Evolutionary conservation across 1,140 invertebrate genomes (phyloP).

Genomic region (Lineus longissimus): DNA sequence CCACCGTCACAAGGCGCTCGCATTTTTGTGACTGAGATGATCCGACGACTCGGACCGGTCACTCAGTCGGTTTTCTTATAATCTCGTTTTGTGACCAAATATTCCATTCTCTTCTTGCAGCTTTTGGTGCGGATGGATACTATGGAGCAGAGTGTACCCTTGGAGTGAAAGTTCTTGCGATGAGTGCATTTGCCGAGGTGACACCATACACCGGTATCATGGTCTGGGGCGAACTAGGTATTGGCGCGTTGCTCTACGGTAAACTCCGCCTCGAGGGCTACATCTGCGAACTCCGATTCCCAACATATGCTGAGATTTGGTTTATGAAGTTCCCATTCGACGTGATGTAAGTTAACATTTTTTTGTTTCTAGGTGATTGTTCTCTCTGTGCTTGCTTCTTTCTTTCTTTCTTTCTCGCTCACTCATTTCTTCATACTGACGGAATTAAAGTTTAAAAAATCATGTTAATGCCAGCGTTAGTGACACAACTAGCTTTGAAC

Average conservation of each 20-base stretch:
- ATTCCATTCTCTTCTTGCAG: slow-evolving; percentile 17
- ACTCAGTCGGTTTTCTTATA: too few species aligned
- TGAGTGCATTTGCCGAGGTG: slow-evolving; percentile 16
- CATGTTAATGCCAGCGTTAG: too few species aligned
- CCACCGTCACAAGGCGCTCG: too few species aligned
- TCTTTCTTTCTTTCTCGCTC: too few species aligned
- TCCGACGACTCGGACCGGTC: too few species aligned
- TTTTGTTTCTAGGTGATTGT: too few species aligned
- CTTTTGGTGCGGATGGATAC: slow-evolving; percentile 28
- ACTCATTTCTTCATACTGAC: too few species aligned
- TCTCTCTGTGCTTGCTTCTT: too few species aligned
- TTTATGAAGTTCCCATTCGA: slow-evolving; percentile 33
- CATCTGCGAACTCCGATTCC: slow-evolving; percentile 26
- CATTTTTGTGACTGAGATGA: too few species aligned
- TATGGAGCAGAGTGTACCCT: slow-evolving; percentile 27
- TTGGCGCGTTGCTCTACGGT: slow-evolving; percentile 23
- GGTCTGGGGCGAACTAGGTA: slow-evolving; percentile 18
- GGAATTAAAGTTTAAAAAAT: too few species aligned
- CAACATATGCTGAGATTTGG: slow-evolving; percentile 26
- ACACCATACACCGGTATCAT: slow-evolving; percentile 20
- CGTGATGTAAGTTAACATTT: slow-evolving; percentile 23
- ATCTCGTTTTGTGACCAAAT: slow-evolving; percentile 21
- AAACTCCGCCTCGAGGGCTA: slow-evolving; percentile 27
- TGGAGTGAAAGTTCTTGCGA: slow-evolving; percentile 26
- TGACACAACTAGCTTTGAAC: too few species aligned